Evolutionary conservation across 1,140 invertebrate genomes (phyloP).

Genomic region (Camponotus vicinus): DNA sequence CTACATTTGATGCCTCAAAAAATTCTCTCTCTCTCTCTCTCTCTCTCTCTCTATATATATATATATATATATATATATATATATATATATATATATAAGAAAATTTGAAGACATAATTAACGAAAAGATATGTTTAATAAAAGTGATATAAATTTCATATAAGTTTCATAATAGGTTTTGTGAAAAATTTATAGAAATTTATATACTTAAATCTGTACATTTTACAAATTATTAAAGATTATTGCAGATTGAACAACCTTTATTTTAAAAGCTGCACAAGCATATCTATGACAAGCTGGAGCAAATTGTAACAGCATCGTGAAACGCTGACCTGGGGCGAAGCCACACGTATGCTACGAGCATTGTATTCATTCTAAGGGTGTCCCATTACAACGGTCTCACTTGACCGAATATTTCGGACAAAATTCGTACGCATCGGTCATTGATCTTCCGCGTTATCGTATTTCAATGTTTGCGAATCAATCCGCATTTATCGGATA

Average conservation of each 20-base stretch:
- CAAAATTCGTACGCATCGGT: constrained; percentile 41
- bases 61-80: no score
- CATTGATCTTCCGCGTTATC: constrained; percentile 43
- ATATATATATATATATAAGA: no score
- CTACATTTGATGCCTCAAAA: background rate
- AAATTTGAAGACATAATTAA: background rate
- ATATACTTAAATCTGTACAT: background rate
- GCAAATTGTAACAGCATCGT: constrained; percentile 52
- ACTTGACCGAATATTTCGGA: constrained; percentile 53
- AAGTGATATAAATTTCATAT: background rate
- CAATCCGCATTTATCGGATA: background rate
- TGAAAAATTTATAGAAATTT: background rate
- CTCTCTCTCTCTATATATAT: no score
- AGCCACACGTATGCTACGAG: background rate
- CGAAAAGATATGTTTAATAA: background rate
- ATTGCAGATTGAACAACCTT: constrained; percentile 37
- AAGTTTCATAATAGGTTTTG: background rate
- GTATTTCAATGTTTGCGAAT: constrained; percentile 18
- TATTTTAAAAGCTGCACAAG: constrained; percentile 44
- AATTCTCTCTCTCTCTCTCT: background rate
- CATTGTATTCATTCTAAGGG: constrained; percentile 60
- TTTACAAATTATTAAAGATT: background rate
- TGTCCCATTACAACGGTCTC: constrained; percentile 53
- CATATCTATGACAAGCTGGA: constrained; percentile 52
- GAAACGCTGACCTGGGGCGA: constrained; percentile 45